Conservation (phyloP, 1,140 invertebrate genomes). For the Mamestra configurata region DNA sequence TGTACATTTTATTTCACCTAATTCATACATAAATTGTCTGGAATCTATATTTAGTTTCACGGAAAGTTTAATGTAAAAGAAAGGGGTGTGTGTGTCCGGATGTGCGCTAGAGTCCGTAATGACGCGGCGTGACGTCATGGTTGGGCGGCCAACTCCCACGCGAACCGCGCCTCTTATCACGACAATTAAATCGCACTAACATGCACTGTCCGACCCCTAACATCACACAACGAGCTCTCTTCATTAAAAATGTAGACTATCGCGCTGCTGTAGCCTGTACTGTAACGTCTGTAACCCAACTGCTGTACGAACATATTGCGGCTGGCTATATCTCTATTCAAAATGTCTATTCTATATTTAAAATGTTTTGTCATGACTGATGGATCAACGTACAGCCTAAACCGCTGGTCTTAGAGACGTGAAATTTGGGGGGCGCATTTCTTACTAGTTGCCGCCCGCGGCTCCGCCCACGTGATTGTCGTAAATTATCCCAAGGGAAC, state of each 20-base stretch:
- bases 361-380: too few species aligned
- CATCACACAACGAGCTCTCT: constrained; percentile 43
- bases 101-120: constrained; percentile 71
- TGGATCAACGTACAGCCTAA: too few species aligned
- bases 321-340: too few species aligned
- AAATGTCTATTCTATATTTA: too few species aligned
- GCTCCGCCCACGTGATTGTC: too few species aligned
- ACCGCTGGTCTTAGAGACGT: too few species aligned
- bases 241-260: constrained; percentile 49
- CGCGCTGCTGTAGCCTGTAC: background rate
- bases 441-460: too few species aligned
- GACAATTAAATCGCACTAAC: constrained; percentile 83
- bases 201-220: constrained; percentile 54
- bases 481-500: too few species aligned
- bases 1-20: too few species aligned
- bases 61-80: constrained; percentile 7
- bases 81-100: constrained; percentile 58
- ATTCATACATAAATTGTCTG: background rate
- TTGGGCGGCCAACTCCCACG: constrained; percentile 72
- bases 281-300: too few species aligned
- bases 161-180: constrained; percentile 71
- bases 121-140: constrained; percentile 70
- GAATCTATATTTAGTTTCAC: background rate
- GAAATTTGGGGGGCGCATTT: too few species aligned
- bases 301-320: too few species aligned